A percentile compares a stretch with the other conserved stretches of the same genome.
Evolutionary conservation across 2,797 vertebrate genomes (phyloP).

Genomic region (Chaenodraco wilsoni): DNA sequence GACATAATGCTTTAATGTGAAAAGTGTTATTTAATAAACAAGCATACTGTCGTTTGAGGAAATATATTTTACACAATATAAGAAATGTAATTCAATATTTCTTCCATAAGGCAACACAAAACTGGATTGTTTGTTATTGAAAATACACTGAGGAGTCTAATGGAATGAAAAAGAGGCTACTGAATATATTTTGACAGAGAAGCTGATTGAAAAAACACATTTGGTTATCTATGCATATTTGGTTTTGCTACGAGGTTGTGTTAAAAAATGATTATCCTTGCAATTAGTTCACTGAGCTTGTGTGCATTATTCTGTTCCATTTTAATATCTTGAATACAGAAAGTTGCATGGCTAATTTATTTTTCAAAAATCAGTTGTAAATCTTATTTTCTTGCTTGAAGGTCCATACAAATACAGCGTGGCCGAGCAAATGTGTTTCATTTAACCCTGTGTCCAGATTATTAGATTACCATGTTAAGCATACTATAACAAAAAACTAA

Average conservation of each 20-base stretch:
- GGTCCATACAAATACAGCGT: constrained; percentile 38
- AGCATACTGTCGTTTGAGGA: neutral
- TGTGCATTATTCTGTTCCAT: constrained; percentile 8
- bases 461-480: constrained; percentile 10
- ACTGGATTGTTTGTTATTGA: neutral
- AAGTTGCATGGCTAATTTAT: constrained; percentile 23
- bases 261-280: constrained; percentile 1
- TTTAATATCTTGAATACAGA: constrained; percentile 19
- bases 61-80: neutral
- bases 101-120: constrained; percentile 1
- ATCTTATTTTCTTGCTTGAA: constrained; percentile 34
- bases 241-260: neutral
- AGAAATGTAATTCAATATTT: neutral
- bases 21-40: neutral
- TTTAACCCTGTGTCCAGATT: constrained; percentile 3
- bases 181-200: neutral
- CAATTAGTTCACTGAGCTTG: constrained; percentile 1
- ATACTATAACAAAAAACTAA: constrained; percentile 18
- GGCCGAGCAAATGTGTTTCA: constrained; percentile 18
- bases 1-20: neutral
- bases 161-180: neutral
- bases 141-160: neutral
- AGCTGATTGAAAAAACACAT: neutral
- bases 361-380: constrained; percentile 20
- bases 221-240: constrained; percentile 2